Evolutionary conservation across 1,140 invertebrate genomes (phyloP).

Genomic region (Phortica variegata): DNA sequence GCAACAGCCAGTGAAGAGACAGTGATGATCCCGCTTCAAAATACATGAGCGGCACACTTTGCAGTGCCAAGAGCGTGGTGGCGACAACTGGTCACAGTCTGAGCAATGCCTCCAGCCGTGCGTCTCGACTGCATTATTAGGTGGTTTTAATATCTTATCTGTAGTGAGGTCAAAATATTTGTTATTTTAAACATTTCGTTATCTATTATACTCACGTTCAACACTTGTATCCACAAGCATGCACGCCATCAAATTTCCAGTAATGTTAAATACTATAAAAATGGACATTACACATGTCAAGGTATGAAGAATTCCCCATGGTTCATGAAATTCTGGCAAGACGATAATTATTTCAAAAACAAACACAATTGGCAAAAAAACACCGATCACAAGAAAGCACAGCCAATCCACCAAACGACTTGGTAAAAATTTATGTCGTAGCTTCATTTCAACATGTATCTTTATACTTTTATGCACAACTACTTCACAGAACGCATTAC

Average conservation of each 20-base stretch:
- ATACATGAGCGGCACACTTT: slow-evolving; percentile 76
- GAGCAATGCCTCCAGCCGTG: slow-evolving; percentile 24
- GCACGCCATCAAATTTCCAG: slow-evolving; percentile 55
- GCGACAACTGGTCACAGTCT: slow-evolving; percentile 65
- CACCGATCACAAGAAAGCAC: slow-evolving; percentile 36
- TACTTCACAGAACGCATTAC: too few relatives aligned
- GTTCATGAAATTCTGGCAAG: slow-evolving; percentile 63
- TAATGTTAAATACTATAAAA: slow-evolving; percentile 64
- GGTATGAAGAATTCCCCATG: slow-evolving; percentile 43
- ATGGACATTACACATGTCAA: slow-evolving; percentile 63
- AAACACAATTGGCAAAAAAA: slow-evolving; percentile 45
- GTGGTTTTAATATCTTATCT: slow-evolving; percentile 8
- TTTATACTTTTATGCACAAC: too few relatives aligned
- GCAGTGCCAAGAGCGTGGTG: slow-evolving; percentile 91
- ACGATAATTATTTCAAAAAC: slow-evolving; percentile 66
- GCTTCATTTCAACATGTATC: too few relatives aligned
- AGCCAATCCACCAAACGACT: slow-evolving; percentile 31
- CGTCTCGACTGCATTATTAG: slow-evolving; percentile 6
- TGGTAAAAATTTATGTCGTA: slow-evolving; percentile 43
- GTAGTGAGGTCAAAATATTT: background rate
- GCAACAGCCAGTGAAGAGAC: slow-evolving; percentile 85
- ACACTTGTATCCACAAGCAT: slow-evolving; percentile 46
- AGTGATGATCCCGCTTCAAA: slow-evolving; percentile 91
- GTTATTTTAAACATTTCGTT: background rate
- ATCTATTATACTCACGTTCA: slow-evolving; percentile 20